Evolutionary conservation across 2,113 vertebrate species (phyloP), one percentile per base, ranked within the genome.

Genomic region (Ictalurus punctatus): DNA sequence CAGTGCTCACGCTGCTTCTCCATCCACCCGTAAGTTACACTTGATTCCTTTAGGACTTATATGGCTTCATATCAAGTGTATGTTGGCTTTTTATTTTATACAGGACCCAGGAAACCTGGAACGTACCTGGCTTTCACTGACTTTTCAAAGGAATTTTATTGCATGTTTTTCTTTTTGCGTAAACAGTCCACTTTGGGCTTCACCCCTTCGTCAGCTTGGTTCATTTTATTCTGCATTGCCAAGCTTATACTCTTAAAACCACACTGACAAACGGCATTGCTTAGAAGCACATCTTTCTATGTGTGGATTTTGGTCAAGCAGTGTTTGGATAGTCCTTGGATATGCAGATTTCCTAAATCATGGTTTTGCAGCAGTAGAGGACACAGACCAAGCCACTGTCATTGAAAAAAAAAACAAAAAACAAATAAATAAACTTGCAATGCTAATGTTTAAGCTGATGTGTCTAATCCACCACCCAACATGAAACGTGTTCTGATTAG

Each of bases 21-120:
- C 82, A 44, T 83, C 82, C 56, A 61, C 58, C 58, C 54, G 82
- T 83, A 83, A 83, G 82, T 83, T 44, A 2, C 78, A 80, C 78
- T 56, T 30, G 27, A 80, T 58, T 7, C 52, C n/a, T 58, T 63
- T 40, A 61, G 4, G 25, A 19, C 17, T 59, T 61, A 59, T 61
- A 3, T 8, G 58, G 21, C 2, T 84, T 40, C 23, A 48, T 63
- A 37, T 25, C 37, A 25, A n/a, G 37, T 84, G 61, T 69, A 34
- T 82, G 48, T 58, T 14, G 6, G n/a, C 19, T 52, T 52, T 84
- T 34, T 34, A 34, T 34, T 34, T 84, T 52, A 13, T 40, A 84
- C 34, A 83, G 40, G 14, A 67, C 7, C 16, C 40, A 67, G 80
- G 25, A 61, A 14, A 16, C 63, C 83, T 67, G 25, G 7, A 25